phyloP scores from a whole-genome alignment of 1,140 invertebrate genomes.

The Drosophila bocki region DNA sequence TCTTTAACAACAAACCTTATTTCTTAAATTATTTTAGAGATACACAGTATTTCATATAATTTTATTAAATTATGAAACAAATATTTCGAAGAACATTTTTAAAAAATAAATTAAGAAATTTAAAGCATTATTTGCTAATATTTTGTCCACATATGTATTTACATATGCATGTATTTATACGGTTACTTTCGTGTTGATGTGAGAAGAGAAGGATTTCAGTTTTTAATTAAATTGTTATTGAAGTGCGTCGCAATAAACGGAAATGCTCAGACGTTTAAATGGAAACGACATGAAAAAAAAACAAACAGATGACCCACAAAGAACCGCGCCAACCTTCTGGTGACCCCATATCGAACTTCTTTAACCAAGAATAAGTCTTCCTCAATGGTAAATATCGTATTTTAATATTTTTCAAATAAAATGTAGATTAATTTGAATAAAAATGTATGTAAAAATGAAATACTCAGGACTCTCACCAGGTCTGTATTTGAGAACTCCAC shows the following conservation, averaged over 20 bases:
- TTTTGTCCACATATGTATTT: neutral
- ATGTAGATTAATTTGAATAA: neutral
- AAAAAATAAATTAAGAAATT: neutral
- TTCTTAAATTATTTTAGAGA: too few relatives aligned
- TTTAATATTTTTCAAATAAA: neutral
- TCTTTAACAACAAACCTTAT: too few relatives aligned
- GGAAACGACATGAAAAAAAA: neutral
- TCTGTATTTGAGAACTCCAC: too few relatives aligned
- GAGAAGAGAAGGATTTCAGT: conserved; percentile 11
- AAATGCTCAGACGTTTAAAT: conserved; percentile 23
- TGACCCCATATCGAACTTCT: neutral
- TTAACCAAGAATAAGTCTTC: neutral
- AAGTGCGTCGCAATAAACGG: conserved; percentile 19
- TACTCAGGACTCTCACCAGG: neutral
- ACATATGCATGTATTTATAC: neutral
- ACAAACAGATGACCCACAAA: conserved; percentile 6
- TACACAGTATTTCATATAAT: neutral
- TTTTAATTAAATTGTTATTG: conserved; percentile 33
- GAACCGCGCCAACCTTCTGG: neutral
- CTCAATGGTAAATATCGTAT: neutral
- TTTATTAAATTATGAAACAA: too few relatives aligned
- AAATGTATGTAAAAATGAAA: neutral
- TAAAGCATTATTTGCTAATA: neutral
- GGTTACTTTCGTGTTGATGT: conserved; percentile 6
- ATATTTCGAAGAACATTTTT: too few relatives aligned